phyloP scores from a whole-genome alignment of 2,113 vertebrate species.

The Triplophysa rosa region DNA sequence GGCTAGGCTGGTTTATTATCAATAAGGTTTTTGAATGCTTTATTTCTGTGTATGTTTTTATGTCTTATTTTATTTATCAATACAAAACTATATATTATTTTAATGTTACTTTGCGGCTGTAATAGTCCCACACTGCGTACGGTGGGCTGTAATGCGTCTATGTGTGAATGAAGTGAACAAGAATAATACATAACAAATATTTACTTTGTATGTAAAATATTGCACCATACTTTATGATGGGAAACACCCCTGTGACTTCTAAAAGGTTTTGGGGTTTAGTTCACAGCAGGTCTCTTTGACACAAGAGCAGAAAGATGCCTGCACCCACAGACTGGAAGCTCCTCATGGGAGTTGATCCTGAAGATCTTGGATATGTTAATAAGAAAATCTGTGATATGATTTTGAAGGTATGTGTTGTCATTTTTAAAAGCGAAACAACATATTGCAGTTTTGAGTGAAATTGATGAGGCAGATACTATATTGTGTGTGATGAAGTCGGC shows the following conservation, averaged over 20 bases:
- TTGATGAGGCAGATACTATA: too few relatives aligned
- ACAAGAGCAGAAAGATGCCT: conserved; percentile 70
- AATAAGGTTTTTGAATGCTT: conserved; percentile 23
- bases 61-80: neutral
- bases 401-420: conserved; percentile 76
- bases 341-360: conserved; percentile 82
- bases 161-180: too few relatives aligned
- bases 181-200: too few relatives aligned
- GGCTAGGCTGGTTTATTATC: conserved; percentile 10
- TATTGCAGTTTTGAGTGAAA: too few relatives aligned
- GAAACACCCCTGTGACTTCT: too few relatives aligned
- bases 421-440: neutral
- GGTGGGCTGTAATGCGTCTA: too few relatives aligned
- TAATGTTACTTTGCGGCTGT: too few relatives aligned
- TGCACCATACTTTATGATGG: neutral
- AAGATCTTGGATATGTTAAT: conserved; percentile 68
- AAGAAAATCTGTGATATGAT: conserved; percentile 77
- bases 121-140: too few relatives aligned
- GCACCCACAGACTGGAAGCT: conserved; percentile 82
- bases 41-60: neutral
- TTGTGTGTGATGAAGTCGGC: neutral
- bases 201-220: too few relatives aligned
- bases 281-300: neutral
- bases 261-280: neutral
- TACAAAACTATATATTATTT: neutral